Evolutionary conservation across 2,113 vertebrate species (phyloP).

Genomic region (Empidonax alnorum): DNA sequence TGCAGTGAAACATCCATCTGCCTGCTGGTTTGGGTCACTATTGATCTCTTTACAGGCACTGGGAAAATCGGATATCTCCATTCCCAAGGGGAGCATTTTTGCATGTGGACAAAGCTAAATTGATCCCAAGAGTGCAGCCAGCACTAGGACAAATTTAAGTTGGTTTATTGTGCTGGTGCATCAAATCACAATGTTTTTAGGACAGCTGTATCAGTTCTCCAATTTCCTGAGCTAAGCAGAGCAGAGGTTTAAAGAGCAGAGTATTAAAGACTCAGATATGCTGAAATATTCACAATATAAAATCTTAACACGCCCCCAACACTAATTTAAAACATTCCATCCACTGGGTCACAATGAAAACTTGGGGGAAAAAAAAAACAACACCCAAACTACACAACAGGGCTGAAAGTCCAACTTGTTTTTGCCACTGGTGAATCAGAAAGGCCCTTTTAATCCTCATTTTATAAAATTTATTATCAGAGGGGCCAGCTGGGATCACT

Average conservation of each 20-base stretch:
- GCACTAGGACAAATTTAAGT: background rate
- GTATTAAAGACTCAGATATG: background rate
- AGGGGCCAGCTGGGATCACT: background rate
- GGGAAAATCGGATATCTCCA: background rate
- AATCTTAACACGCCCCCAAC: background rate
- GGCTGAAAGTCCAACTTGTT: background rate
- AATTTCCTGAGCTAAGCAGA: background rate
- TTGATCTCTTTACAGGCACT: background rate
- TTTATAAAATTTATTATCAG: background rate
- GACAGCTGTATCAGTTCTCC: background rate
- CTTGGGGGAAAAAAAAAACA: background rate
- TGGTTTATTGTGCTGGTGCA: background rate
- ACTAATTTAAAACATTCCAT: background rate
- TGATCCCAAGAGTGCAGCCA: background rate
- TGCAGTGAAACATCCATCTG: background rate
- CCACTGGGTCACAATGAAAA: background rate
- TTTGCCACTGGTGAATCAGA: background rate
- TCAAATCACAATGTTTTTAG: background rate
- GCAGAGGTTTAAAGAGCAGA: background rate
- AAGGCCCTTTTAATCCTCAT: background rate
- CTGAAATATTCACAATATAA: background rate
- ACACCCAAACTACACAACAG: accelerated
- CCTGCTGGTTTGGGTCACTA: background rate
- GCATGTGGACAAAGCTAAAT: slow-evolving; percentile 1
- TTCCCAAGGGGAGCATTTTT: slow-evolving; percentile 19